Evolutionary conservation across 2,888 invertebrate genomes (phyloP), one percentile per base, ranked within the genome.

Genomic region (Minunthozetes semirufus): DNA sequence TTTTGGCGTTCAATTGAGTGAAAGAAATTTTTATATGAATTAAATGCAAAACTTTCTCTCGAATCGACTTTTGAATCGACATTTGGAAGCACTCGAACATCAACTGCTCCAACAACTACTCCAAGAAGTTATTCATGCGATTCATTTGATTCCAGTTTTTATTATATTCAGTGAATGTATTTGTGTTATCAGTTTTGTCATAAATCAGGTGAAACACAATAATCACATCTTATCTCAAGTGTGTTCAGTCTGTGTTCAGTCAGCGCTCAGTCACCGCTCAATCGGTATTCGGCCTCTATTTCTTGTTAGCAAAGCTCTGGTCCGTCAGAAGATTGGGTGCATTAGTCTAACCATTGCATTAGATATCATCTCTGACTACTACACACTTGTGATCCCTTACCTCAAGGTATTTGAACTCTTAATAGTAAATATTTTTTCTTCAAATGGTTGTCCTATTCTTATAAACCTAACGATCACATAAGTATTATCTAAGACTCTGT

Each of bases 381-480:
- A n/a, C 53, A 19, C 53, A 53, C 56, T 63, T 63, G 15, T 63
- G 63, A 63, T 38, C 56, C 56, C 38, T 63, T 63, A 63, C 63
- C 63, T 29, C 33, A 63, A 63, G 63, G 63, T 63, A 63, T 63
- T 29, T 63, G 33, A 63, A 29, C 63, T 63, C 29, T 63, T 63
- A 63, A 63, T 63, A 63, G 63, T 63, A 33, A 63, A 59, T 9
- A 22, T 22, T 33, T 63, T 33, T 11, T 63, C 63, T 56, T 63
- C 63, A 56, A 25, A 25, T 25, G 25, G 22, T 9, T 63, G 61
- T 63, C 61, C 68, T 68, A 68, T 68, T 68, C 68, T 33, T 68
- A 3, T n/a, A 42, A 68, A 46, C 68, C 46, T 42, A 68, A 68
- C 42, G 68, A 68, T 63, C 29, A 63, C 63, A 63, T 63, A 63